phyloP scores from a whole-genome alignment of 2,113 vertebrate genomes.

The Typhlomys cinereus region DNA sequence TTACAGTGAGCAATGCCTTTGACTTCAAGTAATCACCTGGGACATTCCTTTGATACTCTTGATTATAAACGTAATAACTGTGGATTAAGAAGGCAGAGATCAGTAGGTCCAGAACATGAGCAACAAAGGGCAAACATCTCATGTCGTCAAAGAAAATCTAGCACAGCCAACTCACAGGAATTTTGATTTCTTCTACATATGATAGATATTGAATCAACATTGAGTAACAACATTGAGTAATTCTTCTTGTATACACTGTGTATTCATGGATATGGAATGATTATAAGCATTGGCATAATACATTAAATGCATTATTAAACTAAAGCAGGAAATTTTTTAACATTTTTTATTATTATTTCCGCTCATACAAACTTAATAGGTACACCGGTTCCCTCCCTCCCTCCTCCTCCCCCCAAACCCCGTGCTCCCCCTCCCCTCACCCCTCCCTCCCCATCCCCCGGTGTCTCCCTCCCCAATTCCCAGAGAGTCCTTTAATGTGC shows the following conservation, averaged over 20 bases:
- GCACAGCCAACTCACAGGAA: neutral
- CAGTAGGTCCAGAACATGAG: neutral
- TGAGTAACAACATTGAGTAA: neutral
- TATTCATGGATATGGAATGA: neutral
- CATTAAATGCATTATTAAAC: neutral
- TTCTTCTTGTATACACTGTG: neutral
- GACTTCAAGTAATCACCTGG: neutral
- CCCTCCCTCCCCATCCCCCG: too few species aligned
- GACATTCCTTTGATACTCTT: neutral
- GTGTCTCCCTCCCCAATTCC: too few species aligned
- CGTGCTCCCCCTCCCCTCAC: too few species aligned
- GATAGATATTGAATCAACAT: neutral
- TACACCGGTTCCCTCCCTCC: too few species aligned
- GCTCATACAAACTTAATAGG: too few species aligned
- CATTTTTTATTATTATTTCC: too few species aligned
- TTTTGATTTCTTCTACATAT: neutral
- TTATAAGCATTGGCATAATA: neutral
- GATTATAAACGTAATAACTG: neutral
- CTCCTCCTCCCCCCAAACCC: too few species aligned
- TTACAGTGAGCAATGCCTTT: neutral
- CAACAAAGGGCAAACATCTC: neutral
- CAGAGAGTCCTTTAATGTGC: too few species aligned
- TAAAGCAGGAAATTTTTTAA: too few species aligned
- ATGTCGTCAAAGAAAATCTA: neutral
- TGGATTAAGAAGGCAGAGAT: neutral